Base-by-base conservation (phyloP, 1,140 invertebrate genomes). In the Sitodiplosis mosellana region DNA sequence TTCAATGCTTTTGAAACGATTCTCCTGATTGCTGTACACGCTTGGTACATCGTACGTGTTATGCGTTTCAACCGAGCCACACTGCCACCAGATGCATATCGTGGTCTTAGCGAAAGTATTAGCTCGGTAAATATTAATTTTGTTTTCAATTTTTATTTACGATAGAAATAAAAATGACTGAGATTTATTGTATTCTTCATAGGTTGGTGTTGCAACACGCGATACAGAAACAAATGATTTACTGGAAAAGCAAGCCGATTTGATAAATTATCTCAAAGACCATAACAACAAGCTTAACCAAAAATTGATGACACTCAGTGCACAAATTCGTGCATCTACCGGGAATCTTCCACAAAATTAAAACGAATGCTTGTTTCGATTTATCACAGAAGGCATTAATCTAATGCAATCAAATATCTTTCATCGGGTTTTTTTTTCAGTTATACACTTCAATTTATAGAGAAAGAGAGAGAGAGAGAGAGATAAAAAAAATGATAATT, bases 1-100 rank as follows among this genome's bases (percentile, higher is more conserved):
- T 64, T 78, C 33, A 73, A 70, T 48, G 66, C 69, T 8, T 47
- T 74, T 14, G 75, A 79, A 54, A 64, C 73, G 40, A 51, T 67
- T 41, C 65, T 77, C 11, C 61, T 78, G n/a, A 51, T 67, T 38
- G 66, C 66, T 15, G 66, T 72, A 48, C 71, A 75, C 51, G 55
- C 72, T 33, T 69, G 65, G 54, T 78, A 78, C 56, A 76, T 78
- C 22, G 64, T 74, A 76, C 63, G 67, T 71, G 66, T 60, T 46
- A 21, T 8, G 22, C 5, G 46, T 19, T 17, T 45, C 20, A 17
- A 37, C 5, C 37, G 44, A 46, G 8, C 17, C 7, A 20, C 42
- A 36, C 15, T 34, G 36, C 8, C 5, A n/a, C 36, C 33, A 51
- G 14, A 19, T 33, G 20, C 27, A 20, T 46, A 15, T 33, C 20